A percentile compares a stretch with the other conserved stretches of the same genome.
Evolutionary conservation across 2,888 invertebrate genomes (phyloP).

Genomic region (Phorcus lineatus): DNA sequence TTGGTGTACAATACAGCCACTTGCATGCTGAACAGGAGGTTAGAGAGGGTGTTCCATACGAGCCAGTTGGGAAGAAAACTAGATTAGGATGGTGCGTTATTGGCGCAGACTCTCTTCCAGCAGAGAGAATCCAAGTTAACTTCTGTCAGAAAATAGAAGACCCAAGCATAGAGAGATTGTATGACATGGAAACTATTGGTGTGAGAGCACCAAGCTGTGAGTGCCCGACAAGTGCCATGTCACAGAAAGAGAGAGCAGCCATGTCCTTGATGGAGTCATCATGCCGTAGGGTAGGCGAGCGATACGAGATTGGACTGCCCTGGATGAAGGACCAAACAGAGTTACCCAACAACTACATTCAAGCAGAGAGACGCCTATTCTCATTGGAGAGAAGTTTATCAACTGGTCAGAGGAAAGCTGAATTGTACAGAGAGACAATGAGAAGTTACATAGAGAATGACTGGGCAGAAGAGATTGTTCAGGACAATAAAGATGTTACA

Average conservation of each 20-base stretch:
- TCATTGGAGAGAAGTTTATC: slow-evolving; percentile 26
- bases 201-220: slow-evolving; percentile 20
- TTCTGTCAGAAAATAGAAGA: slow-evolving; percentile 19
- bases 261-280: neutral
- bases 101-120: slow-evolving; percentile 20
- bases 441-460: slow-evolving; percentile 22
- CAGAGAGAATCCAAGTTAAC: slow-evolving; percentile 10
- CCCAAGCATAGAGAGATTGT: slow-evolving; percentile 14
- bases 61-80: slow-evolving; percentile 27
- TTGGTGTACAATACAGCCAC: slow-evolving; percentile 30
- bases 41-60: slow-evolving; percentile 17
- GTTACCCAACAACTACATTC: slow-evolving; percentile 25
- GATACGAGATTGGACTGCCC: slow-evolving; percentile 17
- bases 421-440: slow-evolving; percentile 8
- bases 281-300: neutral
- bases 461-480: slow-evolving; percentile 3
- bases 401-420: neutral
- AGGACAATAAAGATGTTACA: neutral
- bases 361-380: slow-evolving; percentile 11
- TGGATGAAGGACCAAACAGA: slow-evolving; percentile 23
- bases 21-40: slow-evolving; percentile 25
- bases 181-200: slow-evolving; percentile 28
- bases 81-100: slow-evolving; percentile 32
- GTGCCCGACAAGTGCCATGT: neutral
- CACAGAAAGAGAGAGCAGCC: neutral